These are phyloP conservation scores for Falco biarmicus DNA, from an alignment of 2,797 vertebrate genomes.

Conservation along the genomic window DNA sequence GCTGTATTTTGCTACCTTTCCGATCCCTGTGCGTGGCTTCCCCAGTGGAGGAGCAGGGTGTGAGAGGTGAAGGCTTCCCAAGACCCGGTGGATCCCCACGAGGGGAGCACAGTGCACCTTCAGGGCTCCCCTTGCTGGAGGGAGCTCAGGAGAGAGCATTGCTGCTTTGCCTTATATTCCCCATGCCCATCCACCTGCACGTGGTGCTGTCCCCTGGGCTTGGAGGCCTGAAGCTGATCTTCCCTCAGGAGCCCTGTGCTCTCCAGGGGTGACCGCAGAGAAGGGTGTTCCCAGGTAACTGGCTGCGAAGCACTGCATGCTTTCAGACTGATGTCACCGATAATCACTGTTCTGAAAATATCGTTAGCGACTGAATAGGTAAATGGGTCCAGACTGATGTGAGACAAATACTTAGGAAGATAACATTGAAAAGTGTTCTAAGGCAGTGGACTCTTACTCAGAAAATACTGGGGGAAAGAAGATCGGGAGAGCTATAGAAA, in stretches of 20 bases:
- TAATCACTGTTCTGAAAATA: not conserved
- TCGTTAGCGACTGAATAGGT: not conserved
- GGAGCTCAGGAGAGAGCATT: not conserved
- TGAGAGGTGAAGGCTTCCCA: not conserved
- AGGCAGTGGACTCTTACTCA: not conserved
- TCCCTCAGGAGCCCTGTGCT: not conserved
- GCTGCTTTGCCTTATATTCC: not conserved
- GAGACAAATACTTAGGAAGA: not conserved
- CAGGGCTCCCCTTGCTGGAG: not conserved
- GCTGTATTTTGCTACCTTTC: not conserved
- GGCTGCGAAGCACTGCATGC: not conserved
- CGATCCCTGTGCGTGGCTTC: not conserved
- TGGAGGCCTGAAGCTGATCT: not conserved
- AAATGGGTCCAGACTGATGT: not conserved
- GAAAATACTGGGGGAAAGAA: not conserved
- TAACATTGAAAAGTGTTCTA: fast-evolving
- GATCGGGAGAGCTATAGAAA: not conserved
- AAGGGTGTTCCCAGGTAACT: not conserved
- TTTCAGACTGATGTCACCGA: not conserved
- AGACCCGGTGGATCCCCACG: fast-evolving
- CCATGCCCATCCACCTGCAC: not conserved
- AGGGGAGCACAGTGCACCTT: not conserved
- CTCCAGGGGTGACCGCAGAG: not conserved
- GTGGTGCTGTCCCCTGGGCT: not conserved
- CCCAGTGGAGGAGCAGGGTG: not conserved